Evolutionary conservation across 92 coral and sea anemone genomes (phyloP).

Genomic region (Porites lobata): DNA sequence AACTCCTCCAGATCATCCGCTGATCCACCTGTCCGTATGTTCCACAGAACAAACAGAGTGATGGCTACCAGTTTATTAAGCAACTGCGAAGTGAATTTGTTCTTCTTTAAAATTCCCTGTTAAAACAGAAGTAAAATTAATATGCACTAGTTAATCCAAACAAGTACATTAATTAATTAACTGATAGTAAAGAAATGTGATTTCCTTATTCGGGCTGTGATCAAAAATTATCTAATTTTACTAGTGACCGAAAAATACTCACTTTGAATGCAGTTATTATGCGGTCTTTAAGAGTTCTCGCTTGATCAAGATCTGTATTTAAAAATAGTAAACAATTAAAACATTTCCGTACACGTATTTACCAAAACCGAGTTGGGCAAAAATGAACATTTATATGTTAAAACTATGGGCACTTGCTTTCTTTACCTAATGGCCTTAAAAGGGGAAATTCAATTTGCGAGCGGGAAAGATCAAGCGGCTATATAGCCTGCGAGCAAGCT

Average conservation of each 20-base stretch:
- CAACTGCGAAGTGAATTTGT: conserved; percentile 54
- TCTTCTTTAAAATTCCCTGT: conserved; percentile 23
- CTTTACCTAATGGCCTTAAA: no score
- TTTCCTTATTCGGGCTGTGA: no score
- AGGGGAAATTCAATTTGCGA: no score
- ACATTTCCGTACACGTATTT: neutral
- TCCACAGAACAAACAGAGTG: conserved; percentile 85
- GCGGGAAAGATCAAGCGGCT: no score
- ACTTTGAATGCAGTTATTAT: conserved; percentile 79
- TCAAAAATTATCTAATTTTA: no score
- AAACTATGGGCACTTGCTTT: no score
- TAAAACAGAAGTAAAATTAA: neutral
- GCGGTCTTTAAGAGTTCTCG: conserved; percentile 78
- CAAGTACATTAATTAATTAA: no score
- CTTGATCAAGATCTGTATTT: conserved; percentile 79
- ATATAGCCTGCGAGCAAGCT: no score
- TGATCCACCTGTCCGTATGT: conserved; percentile 78
- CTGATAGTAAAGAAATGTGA: no score
- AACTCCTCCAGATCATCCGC: conserved; percentile 95
- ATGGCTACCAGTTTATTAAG: conserved; percentile 77
- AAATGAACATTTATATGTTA: no score
- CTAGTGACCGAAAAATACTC: neutral
- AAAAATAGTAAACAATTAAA: neutral
- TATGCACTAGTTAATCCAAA: neutral
- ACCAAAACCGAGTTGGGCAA: neutral